Evolutionary conservation across 2,797 vertebrate species (phyloP).

Genomic region (Paedocypris micromegethes): DNA sequence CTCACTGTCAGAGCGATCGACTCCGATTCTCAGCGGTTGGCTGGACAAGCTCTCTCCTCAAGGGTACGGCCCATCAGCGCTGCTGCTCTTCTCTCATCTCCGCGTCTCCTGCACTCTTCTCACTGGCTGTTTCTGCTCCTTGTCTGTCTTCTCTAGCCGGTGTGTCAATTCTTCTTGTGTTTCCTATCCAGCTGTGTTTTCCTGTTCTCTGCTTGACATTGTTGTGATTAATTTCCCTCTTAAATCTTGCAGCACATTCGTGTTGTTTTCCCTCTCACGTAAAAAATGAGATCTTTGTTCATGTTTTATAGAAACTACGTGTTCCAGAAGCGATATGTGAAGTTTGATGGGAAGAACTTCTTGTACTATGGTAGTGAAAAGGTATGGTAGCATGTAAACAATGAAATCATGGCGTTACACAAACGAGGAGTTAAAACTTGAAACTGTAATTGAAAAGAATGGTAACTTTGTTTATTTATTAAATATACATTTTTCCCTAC

Average conservation of each 20-base stretch:
- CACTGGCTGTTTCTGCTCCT: slow-evolving; percentile 58
- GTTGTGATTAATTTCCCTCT: slow-evolving; percentile 22
- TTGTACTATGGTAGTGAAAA: slow-evolving; percentile 95
- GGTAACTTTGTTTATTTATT: no score
- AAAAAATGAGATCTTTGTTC: slow-evolving; percentile 1
- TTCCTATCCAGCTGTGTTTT: slow-evolving; percentile 46
- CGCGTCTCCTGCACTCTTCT: slow-evolving; percentile 59
- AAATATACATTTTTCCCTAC: no score
- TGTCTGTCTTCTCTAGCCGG: slow-evolving; percentile 59
- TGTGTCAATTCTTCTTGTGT: slow-evolving; percentile 48
- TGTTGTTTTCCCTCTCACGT: slow-evolving; percentile 14
- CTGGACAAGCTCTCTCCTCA: slow-evolving; percentile 96
- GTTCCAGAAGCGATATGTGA: slow-evolving; percentile 93
- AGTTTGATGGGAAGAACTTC: slow-evolving; percentile 89
- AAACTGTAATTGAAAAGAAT: no score
- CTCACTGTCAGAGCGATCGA: slow-evolving; percentile 71
- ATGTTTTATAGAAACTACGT: slow-evolving; percentile 85
- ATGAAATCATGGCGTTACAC: not conserved
- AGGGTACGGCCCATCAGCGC: slow-evolving; percentile 68
- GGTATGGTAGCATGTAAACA: slow-evolving; percentile 60
- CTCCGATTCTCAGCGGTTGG: slow-evolving; percentile 84
- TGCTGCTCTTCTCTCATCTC: slow-evolving; percentile 59
- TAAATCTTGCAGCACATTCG: not conserved
- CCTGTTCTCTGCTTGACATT: slow-evolving; percentile 30
- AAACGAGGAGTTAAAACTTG: not conserved